A percentile compares a stretch with the other conserved stretches of the same genome.
Evolutionary conservation across 2,888 invertebrate genomes (phyloP).

Genomic region (Acleris cristana): DNA sequence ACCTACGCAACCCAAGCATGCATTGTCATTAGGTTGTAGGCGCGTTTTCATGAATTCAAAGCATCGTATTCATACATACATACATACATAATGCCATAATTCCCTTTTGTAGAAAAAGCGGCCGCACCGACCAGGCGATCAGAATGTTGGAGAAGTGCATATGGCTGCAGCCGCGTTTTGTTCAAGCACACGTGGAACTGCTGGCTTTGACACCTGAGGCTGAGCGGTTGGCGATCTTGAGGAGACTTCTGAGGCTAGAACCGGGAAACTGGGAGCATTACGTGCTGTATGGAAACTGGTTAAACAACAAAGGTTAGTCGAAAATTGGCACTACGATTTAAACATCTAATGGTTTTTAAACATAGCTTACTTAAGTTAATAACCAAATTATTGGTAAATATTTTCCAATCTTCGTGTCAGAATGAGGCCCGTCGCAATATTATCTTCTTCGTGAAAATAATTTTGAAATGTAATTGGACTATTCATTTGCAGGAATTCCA

Average conservation of each 20-base stretch:
- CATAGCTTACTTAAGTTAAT: too few relatives aligned
- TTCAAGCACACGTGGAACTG: conserved; percentile 87
- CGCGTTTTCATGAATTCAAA: too few relatives aligned
- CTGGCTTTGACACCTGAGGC: conserved; percentile 83
- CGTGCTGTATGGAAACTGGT: conserved; percentile 89
- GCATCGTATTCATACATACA: not conserved
- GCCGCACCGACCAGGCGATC: conserved; percentile 85
- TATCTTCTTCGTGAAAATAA: not conserved
- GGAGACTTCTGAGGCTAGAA: conserved; percentile 85
- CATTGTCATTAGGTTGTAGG: too few relatives aligned
- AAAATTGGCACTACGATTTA: not conserved
- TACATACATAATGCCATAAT: not conserved
- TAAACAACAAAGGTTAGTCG: conserved; percentile 85
- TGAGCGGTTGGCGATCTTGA: conserved; percentile 83
- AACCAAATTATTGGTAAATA: too few relatives aligned
- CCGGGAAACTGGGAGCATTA: conserved; percentile 88
- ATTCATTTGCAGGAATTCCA: conserved; percentile 57
- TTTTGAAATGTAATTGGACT: not conserved
- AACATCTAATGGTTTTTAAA: too few relatives aligned
- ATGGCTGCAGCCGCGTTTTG: conserved; percentile 86
- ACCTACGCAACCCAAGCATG: too few relatives aligned
- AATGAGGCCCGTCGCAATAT: too few relatives aligned
- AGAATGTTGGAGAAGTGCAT: conserved; percentile 88
- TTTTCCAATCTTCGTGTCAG: too few relatives aligned
- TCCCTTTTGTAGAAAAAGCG: conserved; percentile 82